Base-by-base conservation (phyloP, 1,140 invertebrate species). In the Heterodera carotae region DNA sequence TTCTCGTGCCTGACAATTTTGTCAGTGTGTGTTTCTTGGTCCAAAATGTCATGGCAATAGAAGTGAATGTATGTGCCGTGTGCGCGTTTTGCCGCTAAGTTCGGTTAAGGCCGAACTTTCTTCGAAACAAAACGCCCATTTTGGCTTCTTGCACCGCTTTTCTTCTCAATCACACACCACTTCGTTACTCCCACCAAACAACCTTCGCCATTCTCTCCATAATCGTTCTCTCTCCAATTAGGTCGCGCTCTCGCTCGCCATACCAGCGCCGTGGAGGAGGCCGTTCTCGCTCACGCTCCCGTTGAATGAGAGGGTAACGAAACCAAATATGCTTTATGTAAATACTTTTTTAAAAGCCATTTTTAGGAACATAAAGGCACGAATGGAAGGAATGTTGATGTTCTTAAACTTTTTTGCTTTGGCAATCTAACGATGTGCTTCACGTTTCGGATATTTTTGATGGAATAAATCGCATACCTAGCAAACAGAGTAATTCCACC, bases 171-270 rank as follows among this genome's bases (percentile, higher is more conserved):
- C 27, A 29, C 31, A 39, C 59, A 36, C 27, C 36, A 39, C 72
- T 74, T 36, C 72, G n/a, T 56, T 2, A n/a, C 34, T 64, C 64
- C 56, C 72, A 34, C 56, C 64, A 56, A 27, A 36, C 69, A 4
- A n/a, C 70, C 18, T 60, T 60, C 53, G 27, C n/a, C 70, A 56
- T 4, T 34, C 70, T 53, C 34, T 18, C n/a, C 53, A 31, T 60
- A 73, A 73, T 76, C 48, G 36, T 27, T 6, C 34, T 18, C 73
- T 31, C 31, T 31, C 69, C 48, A 71, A 31, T 79, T 22, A 34
- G 56, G 25, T 78, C 60, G 43, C 62, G 77, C 48, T 79, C 77
- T 69, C 77, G 77, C 3, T 79, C 77, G 22, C 77, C 77, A 22
- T 73, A 73, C 64, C 62, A 60, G 43, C 77, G 77, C 62, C 75